Base-by-base conservation (phyloP, 2,113 vertebrate species). In the Sigmodon hispidus region DNA sequence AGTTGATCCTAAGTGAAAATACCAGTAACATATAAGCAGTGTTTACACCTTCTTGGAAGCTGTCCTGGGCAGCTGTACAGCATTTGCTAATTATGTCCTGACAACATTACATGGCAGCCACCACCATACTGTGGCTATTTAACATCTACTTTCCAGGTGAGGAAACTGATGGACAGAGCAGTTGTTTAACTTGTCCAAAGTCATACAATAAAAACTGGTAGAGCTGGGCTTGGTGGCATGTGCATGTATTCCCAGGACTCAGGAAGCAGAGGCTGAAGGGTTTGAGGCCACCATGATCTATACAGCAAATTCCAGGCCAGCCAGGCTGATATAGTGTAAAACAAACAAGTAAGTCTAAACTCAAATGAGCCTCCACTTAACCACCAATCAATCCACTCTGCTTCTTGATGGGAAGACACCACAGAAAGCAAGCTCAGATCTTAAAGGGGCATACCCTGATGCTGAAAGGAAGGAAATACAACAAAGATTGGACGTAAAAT, bases 391-490 rank as follows among this genome's bases (percentile, higher is more conserved):
- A 92, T 36, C 72, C 80, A 75, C 29, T 81, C 31, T 31, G 55
- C 81, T 94, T 93, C 65, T 77, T 88, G 29, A 59, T 72, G 45
- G 73, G 16, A 34, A 96, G 81, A 63, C 12, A 86, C 81, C 52
- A 84, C 52, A 91, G 13, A 34, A 86, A 92, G 52, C 72, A 6
- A 89, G 31, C 43, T 94, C 72, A 77, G 67, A 73, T 90, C 92
- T 94, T 79, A 91, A 94, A 97, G 85, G 43, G 73, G 63, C 81
- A 92, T 48, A 77, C 3, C 67, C 52, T 95, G 84, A 79, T 43
- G 65, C 80, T 50, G 26, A 84, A 92, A 94, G 57, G 43, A 93
- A 80, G 90, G 55, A 96, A 94, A 70, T 15, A 90, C 21, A 63
- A 88, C 26, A 12, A 89, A 76, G 36, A 76, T 3, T 59, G 21